A percentile compares a stretch with the other conserved stretches of the same genome.
These are phyloP conservation scores for Belonocnema kinseyi DNA, from an alignment of 1,140 invertebrate genomes.

Conservation along the genomic window DNA sequence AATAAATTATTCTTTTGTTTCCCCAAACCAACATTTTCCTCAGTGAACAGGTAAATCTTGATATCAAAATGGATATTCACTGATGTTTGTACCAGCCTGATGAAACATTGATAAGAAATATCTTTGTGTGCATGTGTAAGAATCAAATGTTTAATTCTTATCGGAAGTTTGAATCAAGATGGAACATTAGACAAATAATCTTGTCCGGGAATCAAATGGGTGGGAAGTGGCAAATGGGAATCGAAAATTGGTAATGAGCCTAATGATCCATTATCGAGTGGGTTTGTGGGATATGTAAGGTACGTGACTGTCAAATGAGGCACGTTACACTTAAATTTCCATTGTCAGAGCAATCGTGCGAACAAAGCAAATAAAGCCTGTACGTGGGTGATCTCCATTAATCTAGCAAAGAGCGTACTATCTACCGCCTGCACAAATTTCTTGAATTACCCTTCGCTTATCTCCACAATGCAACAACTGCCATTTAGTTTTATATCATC, in stretches of 20 bases:
- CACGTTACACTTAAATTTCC: slow-evolving; percentile 31
- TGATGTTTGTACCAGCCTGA: no score
- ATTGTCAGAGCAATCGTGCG: slow-evolving; percentile 27
- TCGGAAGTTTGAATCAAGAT: no score
- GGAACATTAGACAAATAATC: background rate
- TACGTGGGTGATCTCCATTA: slow-evolving; percentile 30
- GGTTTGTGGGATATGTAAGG: slow-evolving; percentile 22
- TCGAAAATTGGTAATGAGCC: slow-evolving; percentile 24
- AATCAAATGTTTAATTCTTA: no score
- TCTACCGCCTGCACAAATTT: slow-evolving; percentile 12
- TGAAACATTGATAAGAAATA: no score
- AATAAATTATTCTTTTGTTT: no score
- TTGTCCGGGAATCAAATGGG: background rate
- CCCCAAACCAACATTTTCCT: no score
- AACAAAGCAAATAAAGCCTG: slow-evolving; percentile 27
- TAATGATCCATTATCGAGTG: slow-evolving; percentile 2
- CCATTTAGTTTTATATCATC: background rate
- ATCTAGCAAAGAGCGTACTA: slow-evolving; percentile 24
- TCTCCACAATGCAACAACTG: background rate
- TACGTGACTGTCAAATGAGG: slow-evolving; percentile 31
- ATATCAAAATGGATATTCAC: no score
- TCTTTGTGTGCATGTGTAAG: no score
- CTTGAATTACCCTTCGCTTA: slow-evolving; percentile 17
- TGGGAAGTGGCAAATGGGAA: background rate
- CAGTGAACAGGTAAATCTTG: no score